Conservation (phyloP, 2,888 invertebrate genomes). For the Patella ulyssiponensis region DNA sequence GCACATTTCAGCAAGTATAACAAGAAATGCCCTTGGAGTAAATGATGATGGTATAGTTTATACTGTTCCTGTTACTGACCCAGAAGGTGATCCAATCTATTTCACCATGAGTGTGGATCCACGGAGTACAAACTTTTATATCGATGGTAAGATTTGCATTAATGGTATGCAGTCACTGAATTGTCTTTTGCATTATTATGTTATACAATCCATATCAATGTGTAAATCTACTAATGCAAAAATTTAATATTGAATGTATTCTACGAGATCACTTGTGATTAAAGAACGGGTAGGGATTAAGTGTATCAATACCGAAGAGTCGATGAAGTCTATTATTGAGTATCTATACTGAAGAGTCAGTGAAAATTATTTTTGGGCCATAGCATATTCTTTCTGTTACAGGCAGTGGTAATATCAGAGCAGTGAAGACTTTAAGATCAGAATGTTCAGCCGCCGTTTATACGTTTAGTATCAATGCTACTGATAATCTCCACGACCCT, state of each 20-base stretch:
- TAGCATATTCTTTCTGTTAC: not conserved
- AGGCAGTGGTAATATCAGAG: not conserved
- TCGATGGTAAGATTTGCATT: not conserved
- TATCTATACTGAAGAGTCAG: no score
- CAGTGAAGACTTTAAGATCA: not conserved
- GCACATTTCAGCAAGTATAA: not conserved
- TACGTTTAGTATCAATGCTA: not conserved
- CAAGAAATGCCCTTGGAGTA: not conserved
- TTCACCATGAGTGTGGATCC: not conserved
- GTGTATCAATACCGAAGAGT: no score
- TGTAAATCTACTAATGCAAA: no score
- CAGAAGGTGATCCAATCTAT: not conserved
- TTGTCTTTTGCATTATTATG: no score
- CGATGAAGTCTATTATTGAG: no score
- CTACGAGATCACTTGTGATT: no score
- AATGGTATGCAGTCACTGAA: no score
- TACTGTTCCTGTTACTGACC: not conserved
- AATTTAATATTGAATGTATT: no score
- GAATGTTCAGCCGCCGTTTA: constrained; percentile 2
- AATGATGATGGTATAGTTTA: not conserved
- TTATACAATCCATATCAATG: no score
- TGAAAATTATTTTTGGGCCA: no score
- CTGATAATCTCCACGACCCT: not conserved
- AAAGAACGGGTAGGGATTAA: no score
- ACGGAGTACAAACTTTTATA: not conserved